Evolutionary conservation across 2,113 vertebrate species (phyloP).

Genomic region (Tetrax tetrax): DNA sequence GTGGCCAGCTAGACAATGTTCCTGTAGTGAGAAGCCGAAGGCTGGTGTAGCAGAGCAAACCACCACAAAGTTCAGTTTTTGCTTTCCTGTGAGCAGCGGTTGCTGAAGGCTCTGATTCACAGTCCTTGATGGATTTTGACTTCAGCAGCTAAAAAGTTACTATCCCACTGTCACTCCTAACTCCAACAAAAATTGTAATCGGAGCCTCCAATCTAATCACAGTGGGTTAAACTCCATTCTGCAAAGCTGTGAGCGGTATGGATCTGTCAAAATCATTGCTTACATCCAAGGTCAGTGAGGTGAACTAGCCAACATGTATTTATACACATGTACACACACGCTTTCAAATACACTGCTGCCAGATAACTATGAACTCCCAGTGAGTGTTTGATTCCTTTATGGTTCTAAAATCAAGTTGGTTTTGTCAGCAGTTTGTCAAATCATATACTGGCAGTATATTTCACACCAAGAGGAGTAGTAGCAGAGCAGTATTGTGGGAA

Average conservation of each 20-base stretch:
- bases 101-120: not conserved
- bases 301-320: not conserved
- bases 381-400: not conserved
- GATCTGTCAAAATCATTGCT: not conserved
- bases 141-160: not conserved
- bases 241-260: not conserved
- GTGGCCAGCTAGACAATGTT: not conserved
- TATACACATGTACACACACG: not conserved
- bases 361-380: not conserved
- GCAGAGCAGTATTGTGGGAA: not conserved
- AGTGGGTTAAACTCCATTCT: not conserved
- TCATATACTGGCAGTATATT: not conserved
- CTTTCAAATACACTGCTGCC: not conserved
- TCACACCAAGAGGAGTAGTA: not conserved
- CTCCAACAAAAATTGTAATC: not conserved
- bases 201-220: not conserved
- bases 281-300: not conserved
- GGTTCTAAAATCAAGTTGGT: not conserved
- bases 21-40: not conserved
- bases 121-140: not conserved
- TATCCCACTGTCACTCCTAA: not conserved
- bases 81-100: not conserved
- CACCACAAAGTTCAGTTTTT: not conserved
- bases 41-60: not conserved
- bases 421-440: constrained; percentile 36